These are phyloP conservation scores for Cydia amplana DNA, from an alignment of 1,140 invertebrate genomes.

Conservation along the genomic window DNA sequence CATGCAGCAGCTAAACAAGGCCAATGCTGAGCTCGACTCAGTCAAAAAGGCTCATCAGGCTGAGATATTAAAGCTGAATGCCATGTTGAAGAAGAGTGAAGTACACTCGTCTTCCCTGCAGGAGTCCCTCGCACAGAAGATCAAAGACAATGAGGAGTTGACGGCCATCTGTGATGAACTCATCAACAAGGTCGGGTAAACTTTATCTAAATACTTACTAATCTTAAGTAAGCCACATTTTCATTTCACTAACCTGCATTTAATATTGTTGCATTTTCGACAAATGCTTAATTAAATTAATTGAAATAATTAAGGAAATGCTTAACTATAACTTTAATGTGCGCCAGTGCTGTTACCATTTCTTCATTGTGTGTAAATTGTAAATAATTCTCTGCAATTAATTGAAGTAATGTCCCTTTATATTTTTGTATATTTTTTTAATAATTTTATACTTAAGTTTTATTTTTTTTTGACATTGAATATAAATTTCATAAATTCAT, in stretches of 20 bases:
- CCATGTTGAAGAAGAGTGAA: conserved; percentile 88
- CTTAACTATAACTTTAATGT: conserved; percentile 43
- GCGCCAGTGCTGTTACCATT: conserved; percentile 57
- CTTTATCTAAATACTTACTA: conserved; percentile 45
- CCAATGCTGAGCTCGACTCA: conserved; percentile 85
- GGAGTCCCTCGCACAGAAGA: conserved; percentile 86
- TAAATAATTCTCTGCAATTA: conserved; percentile 63
- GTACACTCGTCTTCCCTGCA: conserved; percentile 85
- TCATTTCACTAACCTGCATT: conserved; percentile 61
- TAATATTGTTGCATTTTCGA: conserved; percentile 48
- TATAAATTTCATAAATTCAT: neutral
- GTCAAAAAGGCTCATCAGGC: conserved; percentile 82
- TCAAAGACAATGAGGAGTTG: conserved; percentile 88
- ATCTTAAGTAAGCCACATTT: conserved; percentile 36
- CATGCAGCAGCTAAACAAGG: conserved; percentile 78
- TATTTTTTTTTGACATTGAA: conserved; percentile 53
- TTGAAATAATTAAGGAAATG: conserved; percentile 38
- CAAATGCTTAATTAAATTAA: neutral
- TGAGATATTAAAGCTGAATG: conserved; percentile 86
- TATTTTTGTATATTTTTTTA: conserved; percentile 61
- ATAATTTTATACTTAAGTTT: conserved; percentile 57
- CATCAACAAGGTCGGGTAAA: conserved; percentile 81
- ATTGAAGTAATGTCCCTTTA: conserved; percentile 48
- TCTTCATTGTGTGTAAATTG: conserved; percentile 48
- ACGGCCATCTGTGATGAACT: conserved; percentile 90